Evolutionary conservation across 2,888 invertebrate genomes (phyloP).

Genomic region (Eristalinus aeneus): DNA sequence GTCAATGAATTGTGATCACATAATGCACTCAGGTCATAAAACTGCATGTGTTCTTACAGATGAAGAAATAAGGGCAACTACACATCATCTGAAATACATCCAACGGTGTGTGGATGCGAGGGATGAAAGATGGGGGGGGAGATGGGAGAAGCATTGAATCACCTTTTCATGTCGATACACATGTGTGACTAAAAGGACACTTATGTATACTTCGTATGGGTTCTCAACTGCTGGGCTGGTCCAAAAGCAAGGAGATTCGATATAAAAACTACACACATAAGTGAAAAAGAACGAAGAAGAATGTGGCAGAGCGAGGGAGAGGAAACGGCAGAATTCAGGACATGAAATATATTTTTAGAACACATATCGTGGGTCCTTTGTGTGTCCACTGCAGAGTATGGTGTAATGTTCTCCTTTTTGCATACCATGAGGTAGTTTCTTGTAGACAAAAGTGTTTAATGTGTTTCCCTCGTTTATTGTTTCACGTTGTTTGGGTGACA

Average conservation of each 20-base stretch:
- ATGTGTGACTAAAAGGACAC: conserved; percentile 70
- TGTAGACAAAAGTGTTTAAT: conserved; percentile 21
- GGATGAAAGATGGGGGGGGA: not conserved
- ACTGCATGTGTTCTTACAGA: conserved; percentile 62
- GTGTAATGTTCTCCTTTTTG: conserved; percentile 38
- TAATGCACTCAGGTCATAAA: conserved; percentile 68
- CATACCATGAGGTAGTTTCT: conserved; percentile 33
- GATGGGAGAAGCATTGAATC: conserved; percentile 29
- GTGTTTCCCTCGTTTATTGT: not conserved
- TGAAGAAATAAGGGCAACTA: conserved; percentile 28
- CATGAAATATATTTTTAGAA: conserved; percentile 58
- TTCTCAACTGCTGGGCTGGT: conserved; percentile 11
- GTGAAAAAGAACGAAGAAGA: not conserved
- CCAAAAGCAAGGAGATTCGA: conserved; percentile 39
- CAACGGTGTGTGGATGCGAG: not conserved
- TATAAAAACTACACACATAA: conserved; percentile 20
- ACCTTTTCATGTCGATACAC: conserved; percentile 67
- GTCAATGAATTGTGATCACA: conserved; percentile 49
- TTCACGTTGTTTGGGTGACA: conserved; percentile 36
- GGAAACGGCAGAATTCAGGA: conserved; percentile 15
- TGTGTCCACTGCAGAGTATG: conserved; percentile 32
- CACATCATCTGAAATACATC: conserved; percentile 1
- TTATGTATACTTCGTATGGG: conserved; percentile 56
- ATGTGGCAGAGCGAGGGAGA: not conserved
- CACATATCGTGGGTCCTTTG: conserved; percentile 36